Base-by-base conservation (phyloP, 2,888 invertebrate genomes). In the Calameuta filiformis region DNA sequence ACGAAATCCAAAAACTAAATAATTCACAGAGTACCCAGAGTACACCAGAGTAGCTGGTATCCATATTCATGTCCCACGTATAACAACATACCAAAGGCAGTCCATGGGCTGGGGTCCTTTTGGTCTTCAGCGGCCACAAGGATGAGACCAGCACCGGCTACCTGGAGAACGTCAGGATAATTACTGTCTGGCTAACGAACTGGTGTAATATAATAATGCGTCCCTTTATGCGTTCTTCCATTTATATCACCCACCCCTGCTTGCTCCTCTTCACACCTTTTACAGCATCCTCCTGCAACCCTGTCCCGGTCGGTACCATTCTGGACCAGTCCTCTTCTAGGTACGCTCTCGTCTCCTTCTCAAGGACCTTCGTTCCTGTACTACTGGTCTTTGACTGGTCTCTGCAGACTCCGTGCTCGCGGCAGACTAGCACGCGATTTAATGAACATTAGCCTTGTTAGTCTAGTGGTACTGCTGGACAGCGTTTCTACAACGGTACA, bases 391-490 rank as follows among this genome's bases (percentile, higher is more conserved):
- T 40, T 40, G 40, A 15, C 69, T 30, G 30, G 69, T 69, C 69
- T 33, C 31, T 15, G 31, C 33, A 30, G 12, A 30, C 69, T 31
- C 11, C 30, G 69, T 33, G 40, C 79, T 77, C 81, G 76, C 79
- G 79, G 73, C 77, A 77, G 82, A 81, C 78, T 69, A 77, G 73
- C 80, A 77, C 80, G 80, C 85, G 81, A 85, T 85, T 85, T 86
- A 85, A 87, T 86, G 86, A 87, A 87, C 87, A 87, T 87, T 86
- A 87, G 83, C 86, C 86, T 84, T 85, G 86, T 87, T 87, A 87
- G 86, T 83, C 83, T 79, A 81, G 79, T 83, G 84, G 40, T 81
- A 83, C 84, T 84, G 84, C 81, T 82, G 80, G 79, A 31, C 76
- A 74, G 79, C 78, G 83, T 79, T 80, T 77, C 75, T 79, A 79